Evolutionary conservation across 2,888 invertebrate species (phyloP).

Genomic region (Cantharis flavilabris): DNA sequence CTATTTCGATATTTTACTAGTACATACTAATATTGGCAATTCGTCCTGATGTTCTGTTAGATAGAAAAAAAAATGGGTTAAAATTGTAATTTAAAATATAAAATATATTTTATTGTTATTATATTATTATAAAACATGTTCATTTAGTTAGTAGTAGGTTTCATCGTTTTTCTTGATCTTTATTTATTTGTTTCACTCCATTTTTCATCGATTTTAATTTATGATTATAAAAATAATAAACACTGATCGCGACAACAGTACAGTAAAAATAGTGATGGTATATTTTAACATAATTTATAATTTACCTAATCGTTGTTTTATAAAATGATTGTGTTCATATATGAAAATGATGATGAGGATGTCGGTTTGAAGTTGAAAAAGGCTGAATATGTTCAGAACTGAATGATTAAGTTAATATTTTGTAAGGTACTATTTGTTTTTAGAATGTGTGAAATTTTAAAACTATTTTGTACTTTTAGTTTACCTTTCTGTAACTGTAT

Average conservation of each 20-base stretch:
- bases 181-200: not conserved
- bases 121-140: not conserved
- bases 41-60: not conserved
- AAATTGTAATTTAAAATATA: not conserved
- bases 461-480: not conserved
- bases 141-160: not conserved
- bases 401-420: not conserved
- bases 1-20: not conserved
- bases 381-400: conserved; percentile 1
- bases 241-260: not conserved
- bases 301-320: not conserved
- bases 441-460: not conserved
- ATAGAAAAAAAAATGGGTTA: not conserved
- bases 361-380: not conserved
- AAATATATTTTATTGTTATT: not conserved
- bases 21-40: not conserved
- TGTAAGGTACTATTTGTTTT: not conserved
- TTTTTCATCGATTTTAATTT: not conserved
- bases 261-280: not conserved
- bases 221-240: not conserved
- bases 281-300: not conserved
- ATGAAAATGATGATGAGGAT: not conserved
- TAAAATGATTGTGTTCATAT: not conserved
- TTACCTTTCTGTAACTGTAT: conserved; percentile 8
- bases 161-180: not conserved